phyloP scores from a whole-genome alignment of 2,888 invertebrate genomes.

The Drosophila ustulata region DNA sequence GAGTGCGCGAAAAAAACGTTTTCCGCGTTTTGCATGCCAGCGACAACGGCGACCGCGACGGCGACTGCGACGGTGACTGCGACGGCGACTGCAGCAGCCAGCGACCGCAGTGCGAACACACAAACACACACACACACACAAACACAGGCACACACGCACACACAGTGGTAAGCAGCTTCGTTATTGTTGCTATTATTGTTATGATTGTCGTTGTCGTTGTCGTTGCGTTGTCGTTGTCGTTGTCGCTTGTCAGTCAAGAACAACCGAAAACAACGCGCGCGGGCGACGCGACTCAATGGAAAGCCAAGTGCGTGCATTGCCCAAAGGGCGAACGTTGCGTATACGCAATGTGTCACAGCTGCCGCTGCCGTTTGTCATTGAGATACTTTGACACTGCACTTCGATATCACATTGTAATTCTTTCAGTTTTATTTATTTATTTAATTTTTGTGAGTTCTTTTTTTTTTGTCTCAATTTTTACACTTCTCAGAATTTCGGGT shows the following conservation, averaged over 20 bases:
- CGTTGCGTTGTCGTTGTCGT: constrained; percentile 17
- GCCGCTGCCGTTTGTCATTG: constrained; percentile 11
- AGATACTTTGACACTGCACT: constrained; percentile 11
- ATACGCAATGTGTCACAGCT: constrained; percentile 65
- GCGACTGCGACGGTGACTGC: constrained; percentile 31
- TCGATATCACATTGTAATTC: background rate
- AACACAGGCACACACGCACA: constrained; percentile 17
- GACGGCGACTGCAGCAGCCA: constrained; percentile 53
- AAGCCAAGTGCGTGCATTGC: constrained; percentile 63
- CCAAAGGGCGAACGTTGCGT: constrained; percentile 63
- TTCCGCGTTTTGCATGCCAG: constrained; percentile 80
- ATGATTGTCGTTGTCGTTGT: constrained; percentile 21
- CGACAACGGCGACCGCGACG: constrained; percentile 57
- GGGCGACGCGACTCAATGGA: constrained; percentile 45
- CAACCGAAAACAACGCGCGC: constrained; percentile 63
- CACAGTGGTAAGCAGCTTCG: constrained; percentile 45
- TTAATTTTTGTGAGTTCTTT: background rate
- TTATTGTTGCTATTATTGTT: constrained; percentile 49
- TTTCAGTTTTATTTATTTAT: background rate
- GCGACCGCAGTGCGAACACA: constrained; percentile 40
- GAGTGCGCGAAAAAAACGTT: constrained; percentile 79
- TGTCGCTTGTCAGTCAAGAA: constrained; percentile 63
- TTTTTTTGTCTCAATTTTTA: background rate
- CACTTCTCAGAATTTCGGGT: no score
- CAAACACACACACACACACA: constrained; percentile 32